Conservation (phyloP, 2,113 vertebrate species). For the Neolamprologus caudopunctatus region DNA sequence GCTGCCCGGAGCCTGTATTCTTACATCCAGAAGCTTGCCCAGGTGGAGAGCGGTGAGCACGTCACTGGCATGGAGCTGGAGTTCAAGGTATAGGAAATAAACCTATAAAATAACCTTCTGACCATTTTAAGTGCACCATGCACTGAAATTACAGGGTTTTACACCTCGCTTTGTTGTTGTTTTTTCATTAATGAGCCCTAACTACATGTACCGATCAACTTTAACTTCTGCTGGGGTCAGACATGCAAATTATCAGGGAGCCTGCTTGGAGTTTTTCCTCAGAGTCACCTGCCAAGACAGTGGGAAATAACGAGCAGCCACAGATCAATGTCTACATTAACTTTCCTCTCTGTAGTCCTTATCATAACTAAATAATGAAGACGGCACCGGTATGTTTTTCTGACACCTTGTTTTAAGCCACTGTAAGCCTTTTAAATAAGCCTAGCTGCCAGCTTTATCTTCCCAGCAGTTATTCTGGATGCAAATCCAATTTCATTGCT, state of each 20-base stretch:
- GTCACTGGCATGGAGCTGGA: slow-evolving; percentile 98
- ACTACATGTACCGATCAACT: background rate
- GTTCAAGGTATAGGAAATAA: slow-evolving; percentile 81
- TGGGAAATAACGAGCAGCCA: background rate
- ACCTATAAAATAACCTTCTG: background rate
- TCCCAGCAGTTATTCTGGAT: background rate
- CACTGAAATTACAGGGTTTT: background rate
- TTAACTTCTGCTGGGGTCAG: background rate
- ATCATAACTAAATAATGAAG: background rate
- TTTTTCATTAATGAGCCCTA: background rate
- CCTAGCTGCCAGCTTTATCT: background rate
- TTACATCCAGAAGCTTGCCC: slow-evolving; percentile 94
- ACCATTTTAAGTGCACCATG: background rate
- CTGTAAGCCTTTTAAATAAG: background rate
- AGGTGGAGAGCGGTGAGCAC: slow-evolving; percentile 89
- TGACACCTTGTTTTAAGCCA: background rate
- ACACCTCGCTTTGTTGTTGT: background rate
- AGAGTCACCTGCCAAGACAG: background rate
- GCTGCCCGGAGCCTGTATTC: slow-evolving; percentile 90
- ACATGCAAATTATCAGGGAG: background rate
- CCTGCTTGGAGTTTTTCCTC: background rate
- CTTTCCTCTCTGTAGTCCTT: background rate
- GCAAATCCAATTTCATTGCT: slow-evolving; percentile 2
- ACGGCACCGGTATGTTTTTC: background rate
- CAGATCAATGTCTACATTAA: background rate